These are phyloP conservation scores for Pseudobourletiella spinata DNA, from an alignment of 1,140 invertebrate species.

Conservation along the genomic window DNA sequence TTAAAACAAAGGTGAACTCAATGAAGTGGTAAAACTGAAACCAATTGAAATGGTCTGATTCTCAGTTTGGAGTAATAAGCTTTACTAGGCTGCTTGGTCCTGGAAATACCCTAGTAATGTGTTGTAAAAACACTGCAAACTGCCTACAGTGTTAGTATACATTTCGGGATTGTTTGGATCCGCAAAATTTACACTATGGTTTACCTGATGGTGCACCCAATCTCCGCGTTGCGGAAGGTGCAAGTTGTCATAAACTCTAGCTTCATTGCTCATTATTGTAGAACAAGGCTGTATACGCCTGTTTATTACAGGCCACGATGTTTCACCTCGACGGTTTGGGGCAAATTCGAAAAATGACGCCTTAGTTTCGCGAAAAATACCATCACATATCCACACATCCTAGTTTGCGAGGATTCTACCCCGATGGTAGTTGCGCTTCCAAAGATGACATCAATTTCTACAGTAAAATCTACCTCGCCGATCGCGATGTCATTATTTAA, in stretches of 20 bases:
- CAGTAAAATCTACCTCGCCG: conserved; percentile 1
- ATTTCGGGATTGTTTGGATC: conserved; percentile 11
- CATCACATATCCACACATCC: conserved; percentile 25
- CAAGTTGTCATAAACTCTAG: conserved; percentile 13
- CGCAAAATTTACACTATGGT: conserved; percentile 17
- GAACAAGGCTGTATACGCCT: conserved; percentile 1
- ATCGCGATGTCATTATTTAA: neutral
- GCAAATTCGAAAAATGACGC: conserved; percentile 13
- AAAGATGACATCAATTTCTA: conserved; percentile 21
- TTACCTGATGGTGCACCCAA: conserved; percentile 15
- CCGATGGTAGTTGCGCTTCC: conserved; percentile 16
- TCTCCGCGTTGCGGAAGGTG: neutral
- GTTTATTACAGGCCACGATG: conserved; percentile 11
- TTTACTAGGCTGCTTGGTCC: no score
- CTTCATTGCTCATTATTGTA: conserved; percentile 6
- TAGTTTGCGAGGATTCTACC: conserved; percentile 11
- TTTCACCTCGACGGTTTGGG: conserved; percentile 6
- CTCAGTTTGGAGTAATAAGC: no score
- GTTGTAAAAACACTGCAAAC: no score
- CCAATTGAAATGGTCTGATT: no score
- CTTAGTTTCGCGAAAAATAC: conserved; percentile 18
- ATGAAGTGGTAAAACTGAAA: no score
- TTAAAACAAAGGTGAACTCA: no score
- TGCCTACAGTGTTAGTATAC: conserved; percentile 19
- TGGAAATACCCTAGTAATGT: no score